These are phyloP conservation scores for Thunnus maccoyii DNA, from an alignment of 2,113 vertebrate genomes.

Conservation along the genomic window DNA sequence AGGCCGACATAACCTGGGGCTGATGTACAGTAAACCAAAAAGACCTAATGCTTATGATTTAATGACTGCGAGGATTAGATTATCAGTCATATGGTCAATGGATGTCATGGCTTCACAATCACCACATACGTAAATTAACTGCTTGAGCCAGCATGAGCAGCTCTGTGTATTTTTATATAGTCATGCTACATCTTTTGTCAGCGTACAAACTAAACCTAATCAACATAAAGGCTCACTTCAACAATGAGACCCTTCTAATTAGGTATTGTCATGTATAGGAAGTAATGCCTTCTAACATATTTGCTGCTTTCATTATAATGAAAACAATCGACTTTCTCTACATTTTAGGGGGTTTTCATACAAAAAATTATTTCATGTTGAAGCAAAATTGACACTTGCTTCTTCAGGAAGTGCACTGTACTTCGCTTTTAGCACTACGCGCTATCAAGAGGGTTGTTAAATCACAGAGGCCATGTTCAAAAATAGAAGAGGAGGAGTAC, in stretches of 20 bases:
- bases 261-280: not conserved
- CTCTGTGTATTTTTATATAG: conserved; percentile 13
- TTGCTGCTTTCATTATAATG: not conserved
- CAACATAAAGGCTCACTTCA: conserved; percentile 33
- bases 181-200: conserved; percentile 13
- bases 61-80: conserved; percentile 36
- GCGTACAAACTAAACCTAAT: conserved; percentile 9
- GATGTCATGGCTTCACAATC: conserved; percentile 27
- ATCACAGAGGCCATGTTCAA: conserved; percentile 51
- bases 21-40: conserved; percentile 10
- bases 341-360: not conserved
- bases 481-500: conserved; percentile 66
- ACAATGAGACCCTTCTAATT: not conserved
- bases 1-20: conserved; percentile 48
- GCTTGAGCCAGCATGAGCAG: not conserved
- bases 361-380: conserved; percentile 22
- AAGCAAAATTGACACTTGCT: conserved; percentile 42
- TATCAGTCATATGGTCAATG: conserved; percentile 17
- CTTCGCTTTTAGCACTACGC: conserved; percentile 44
- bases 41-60: conserved; percentile 26
- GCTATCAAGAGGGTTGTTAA: conserved; percentile 55
- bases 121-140: conserved; percentile 6
- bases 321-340: not conserved
- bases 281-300: not conserved
- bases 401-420: conserved; percentile 29